Conservation (phyloP, 2,113 vertebrate species). For the Amazona vittata region DNA sequence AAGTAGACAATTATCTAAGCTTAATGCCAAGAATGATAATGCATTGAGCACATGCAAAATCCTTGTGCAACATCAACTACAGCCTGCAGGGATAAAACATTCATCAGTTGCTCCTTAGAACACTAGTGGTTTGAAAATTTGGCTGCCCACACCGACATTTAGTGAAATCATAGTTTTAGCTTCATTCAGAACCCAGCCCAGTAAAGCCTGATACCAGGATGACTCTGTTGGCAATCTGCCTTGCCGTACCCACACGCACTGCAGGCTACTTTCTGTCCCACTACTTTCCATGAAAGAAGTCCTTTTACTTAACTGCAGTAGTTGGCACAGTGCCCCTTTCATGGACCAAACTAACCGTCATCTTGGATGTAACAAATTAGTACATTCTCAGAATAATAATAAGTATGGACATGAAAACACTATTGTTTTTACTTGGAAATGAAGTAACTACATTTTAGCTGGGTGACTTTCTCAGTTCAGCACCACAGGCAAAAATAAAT, state of each 20-base stretch:
- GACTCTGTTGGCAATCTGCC: slow-evolving; percentile 77
- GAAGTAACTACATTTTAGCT: slow-evolving; percentile 84
- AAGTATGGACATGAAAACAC: slow-evolving; percentile 93
- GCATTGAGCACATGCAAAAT: slow-evolving; percentile 73
- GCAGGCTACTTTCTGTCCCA: slow-evolving; percentile 85
- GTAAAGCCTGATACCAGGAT: slow-evolving; percentile 71
- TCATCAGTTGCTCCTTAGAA: slow-evolving; percentile 76
- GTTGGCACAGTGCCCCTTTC: slow-evolving; percentile 88
- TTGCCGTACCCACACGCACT: slow-evolving; percentile 72
- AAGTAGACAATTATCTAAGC: slow-evolving; percentile 83
- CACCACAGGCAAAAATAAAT: slow-evolving; percentile 72
- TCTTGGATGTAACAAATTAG: slow-evolving; percentile 99
- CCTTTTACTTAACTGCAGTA: slow-evolving; percentile 80
- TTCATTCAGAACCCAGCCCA: slow-evolving; percentile 67
- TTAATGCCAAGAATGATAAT: slow-evolving; percentile 78
- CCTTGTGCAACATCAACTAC: slow-evolving; percentile 68
- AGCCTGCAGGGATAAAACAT: slow-evolving; percentile 73
- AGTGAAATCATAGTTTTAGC: slow-evolving; percentile 75
- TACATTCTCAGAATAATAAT: slow-evolving; percentile 99
- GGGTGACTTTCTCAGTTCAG: slow-evolving; percentile 83
- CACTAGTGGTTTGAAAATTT: slow-evolving; percentile 77
- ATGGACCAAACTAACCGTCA: slow-evolving; percentile 88
- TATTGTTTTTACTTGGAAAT: slow-evolving; percentile 90
- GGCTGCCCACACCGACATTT: slow-evolving; percentile 75
- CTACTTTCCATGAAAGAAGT: slow-evolving; percentile 82